A percentile compares a stretch with the other conserved stretches of the same genome.
Conservation (phyloP, 2,797 vertebrate genomes). For the Dermochelys coriacea region DNA sequence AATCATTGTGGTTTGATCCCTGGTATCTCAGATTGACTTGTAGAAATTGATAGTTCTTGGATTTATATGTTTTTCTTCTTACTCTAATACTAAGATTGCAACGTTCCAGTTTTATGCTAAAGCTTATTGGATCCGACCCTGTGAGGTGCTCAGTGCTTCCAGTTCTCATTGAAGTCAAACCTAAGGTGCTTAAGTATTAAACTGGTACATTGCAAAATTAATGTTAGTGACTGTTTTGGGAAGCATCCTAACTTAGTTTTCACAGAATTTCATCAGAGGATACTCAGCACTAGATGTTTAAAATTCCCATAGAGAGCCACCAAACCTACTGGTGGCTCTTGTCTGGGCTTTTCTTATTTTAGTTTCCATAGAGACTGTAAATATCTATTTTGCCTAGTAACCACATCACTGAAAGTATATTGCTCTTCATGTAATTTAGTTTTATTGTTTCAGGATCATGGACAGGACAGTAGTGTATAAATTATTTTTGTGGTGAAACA, state of each 20-base stretch:
- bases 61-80: not conserved
- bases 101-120: not conserved
- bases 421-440: conserved; percentile 57
- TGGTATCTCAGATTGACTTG: not conserved
- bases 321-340: too few relatives aligned
- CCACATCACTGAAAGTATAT: conserved; percentile 1
- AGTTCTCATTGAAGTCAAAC: not conserved
- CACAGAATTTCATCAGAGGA: not conserved
- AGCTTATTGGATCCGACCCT: not conserved
- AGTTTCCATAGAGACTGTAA: conserved; percentile 39
- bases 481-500: conserved; percentile 35
- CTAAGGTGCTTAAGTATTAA: not conserved
- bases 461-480: conserved; percentile 40
- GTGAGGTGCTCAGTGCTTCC: not conserved
- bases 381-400: conserved; percentile 55
- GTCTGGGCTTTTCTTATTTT: conserved; percentile 40
- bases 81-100: not conserved
- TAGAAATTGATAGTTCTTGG: not conserved
- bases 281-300: conserved; percentile 14
- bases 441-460: conserved; percentile 61
- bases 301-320: not conserved
- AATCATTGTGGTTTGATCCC: not conserved
- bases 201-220: not conserved
- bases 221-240: not conserved
- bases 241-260: not conserved